Evolutionary conservation across 2,888 invertebrate species (phyloP), one percentile per base, ranked within the genome.

Genomic region (Argynnis bischoffii): DNA sequence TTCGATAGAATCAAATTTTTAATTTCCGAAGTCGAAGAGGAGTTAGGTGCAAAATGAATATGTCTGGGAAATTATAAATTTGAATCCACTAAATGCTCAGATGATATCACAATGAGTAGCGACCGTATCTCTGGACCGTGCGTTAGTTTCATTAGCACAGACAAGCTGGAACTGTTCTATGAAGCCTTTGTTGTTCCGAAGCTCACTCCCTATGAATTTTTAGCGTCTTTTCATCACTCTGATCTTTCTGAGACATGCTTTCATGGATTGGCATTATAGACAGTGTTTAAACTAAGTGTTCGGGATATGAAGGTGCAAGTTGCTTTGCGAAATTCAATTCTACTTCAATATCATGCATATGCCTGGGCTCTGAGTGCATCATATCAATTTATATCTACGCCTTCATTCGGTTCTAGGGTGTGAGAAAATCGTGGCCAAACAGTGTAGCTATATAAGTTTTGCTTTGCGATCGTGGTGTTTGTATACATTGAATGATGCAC

Each of bases 231-330:
- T 70, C 66, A 75, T 86, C 87, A 88, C 83, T 89, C 86, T 83
- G 79, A 78, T 81, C 79, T 85, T 87, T 92, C 92, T 92, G 92
- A 92, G 92, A 92, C 92, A 92, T 92, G 92, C 92, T 92, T 92
- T 92, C 92, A 83, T 92, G 92, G 92, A 88, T 86, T 85, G 79
- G 84, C 79, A 78, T 78, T 78, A 84, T 77, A 79, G 72, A 76
- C 74, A 70, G 72, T 81, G 77, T 68, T 71, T 70, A 72, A 84
- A 79, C 86, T 90, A 90, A 80, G 88, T 91, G 89, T 90, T 87
- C 79, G 76, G 86, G 84, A 70, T 81, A 87, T 90, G 91, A 86
- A 83, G 82, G 92, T 92, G 92, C 91, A 87, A 79, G 81, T 89
- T 86, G 86, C 86, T 86, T 88, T 89, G 88, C 89, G 85, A 86